Base-by-base conservation (phyloP, 1,140 invertebrate species). In the Lepidurus couesii region DNA sequence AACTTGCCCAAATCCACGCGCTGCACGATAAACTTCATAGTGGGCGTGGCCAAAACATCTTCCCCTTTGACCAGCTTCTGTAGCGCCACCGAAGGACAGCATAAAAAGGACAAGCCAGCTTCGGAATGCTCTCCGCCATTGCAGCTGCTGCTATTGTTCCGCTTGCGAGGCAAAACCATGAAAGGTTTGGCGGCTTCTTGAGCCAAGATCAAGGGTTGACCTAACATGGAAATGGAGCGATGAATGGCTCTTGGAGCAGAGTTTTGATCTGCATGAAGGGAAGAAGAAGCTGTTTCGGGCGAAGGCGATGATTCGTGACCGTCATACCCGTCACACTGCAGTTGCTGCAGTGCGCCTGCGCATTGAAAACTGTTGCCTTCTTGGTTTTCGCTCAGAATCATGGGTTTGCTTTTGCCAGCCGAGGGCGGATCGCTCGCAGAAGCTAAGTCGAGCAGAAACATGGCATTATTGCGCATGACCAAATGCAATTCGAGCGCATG, bases 381-480 rank as follows among this genome's bases (percentile, higher is more conserved):
- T 88, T 0, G 89, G 86, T 16, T 89, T 82, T 80, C 73, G 42
- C 45, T 78, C 16, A 9, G 42, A 75, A 78, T 74, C 13, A 5
- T 43, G 24, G 75, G 76, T 21, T 79, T 75, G 89, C 1, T 92
- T 89, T 81, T 77, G 26, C 16, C 45, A 42, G 24, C 11, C 10
- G 65, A 11, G 73, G 75, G 44, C 42, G 75, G 9, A 47, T 79
- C 65, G 42, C 78, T 42, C n/a, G 74, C 73, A 53, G 75, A 44
- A 1, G 92, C 92, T 74, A 99, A 84, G 83, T 98, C 95, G 76
- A 99, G 85, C 11, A 98, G 85, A 84, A 98, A 99, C 86, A 96
- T 90, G 0, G 97, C 95, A 85, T 99, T 99, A 83, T 95, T 94
- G 80, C 93, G 93, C 87, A 98, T 93, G 0, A 92, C 88, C 16